A percentile compares a stretch with the other conserved stretches of the same genome.
Evolutionary conservation across 2,888 invertebrate species (phyloP).

Genomic region (Torymus texanus): DNA sequence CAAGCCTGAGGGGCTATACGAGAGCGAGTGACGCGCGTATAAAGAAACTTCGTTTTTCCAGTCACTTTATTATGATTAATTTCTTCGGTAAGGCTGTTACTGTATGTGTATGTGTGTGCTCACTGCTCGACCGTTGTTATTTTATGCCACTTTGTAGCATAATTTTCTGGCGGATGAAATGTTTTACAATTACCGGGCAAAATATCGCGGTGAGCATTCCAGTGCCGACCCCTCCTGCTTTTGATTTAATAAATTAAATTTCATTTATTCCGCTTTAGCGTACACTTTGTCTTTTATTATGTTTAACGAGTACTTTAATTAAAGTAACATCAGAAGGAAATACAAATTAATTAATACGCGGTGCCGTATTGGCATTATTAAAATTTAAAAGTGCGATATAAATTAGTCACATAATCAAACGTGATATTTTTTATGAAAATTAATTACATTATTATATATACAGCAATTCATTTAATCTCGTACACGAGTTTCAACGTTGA

Average conservation of each 20-base stretch:
- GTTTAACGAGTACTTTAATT: slow-evolving; percentile 6
- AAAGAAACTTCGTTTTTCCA: slow-evolving; percentile 14
- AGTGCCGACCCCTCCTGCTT: neutral
- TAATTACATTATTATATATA: slow-evolving; percentile 18
- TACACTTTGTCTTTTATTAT: neutral
- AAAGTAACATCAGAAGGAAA: slow-evolving; percentile 1
- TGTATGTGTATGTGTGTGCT: too few species aligned
- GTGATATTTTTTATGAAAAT: slow-evolving; percentile 3
- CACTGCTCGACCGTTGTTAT: too few species aligned
- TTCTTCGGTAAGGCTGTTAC: neutral
- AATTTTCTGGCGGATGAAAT: too few species aligned
- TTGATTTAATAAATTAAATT: slow-evolving; percentile 14
- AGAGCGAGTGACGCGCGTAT: too few species aligned
- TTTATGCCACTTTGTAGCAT: too few species aligned
- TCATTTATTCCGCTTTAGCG: slow-evolving; percentile 9
- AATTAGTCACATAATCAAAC: slow-evolving; percentile 20
- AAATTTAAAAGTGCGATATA: neutral
- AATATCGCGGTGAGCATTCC: neutral
- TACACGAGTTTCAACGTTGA: neutral
- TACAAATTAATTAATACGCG: slow-evolving; percentile 1
- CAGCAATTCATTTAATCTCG: neutral
- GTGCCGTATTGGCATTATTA: neutral
- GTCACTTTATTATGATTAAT: slow-evolving; percentile 2
- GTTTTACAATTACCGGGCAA: neutral
- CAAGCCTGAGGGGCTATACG: too few species aligned